Evolutionary conservation across 2,888 invertebrate genomes (phyloP).

Genomic region (Nudaria mundana): DNA sequence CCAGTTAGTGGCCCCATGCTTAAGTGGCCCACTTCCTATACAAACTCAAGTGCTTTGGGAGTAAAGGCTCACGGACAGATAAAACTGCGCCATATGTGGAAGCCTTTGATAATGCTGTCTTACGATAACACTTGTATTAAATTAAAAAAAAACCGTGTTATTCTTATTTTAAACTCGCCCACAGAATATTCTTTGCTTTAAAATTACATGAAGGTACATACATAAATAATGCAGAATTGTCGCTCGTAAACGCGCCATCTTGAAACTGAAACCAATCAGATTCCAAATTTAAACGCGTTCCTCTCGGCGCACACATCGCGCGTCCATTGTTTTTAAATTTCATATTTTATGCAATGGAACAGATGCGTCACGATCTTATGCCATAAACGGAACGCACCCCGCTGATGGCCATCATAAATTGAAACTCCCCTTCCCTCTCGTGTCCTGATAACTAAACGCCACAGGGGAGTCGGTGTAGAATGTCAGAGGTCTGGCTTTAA

Average conservation of each 20-base stretch:
- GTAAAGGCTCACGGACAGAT: constrained; percentile 12
- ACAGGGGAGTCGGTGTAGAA: constrained; percentile 48
- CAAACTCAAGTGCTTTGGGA: constrained; percentile 23
- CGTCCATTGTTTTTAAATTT: constrained; percentile 58
- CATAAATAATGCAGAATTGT: too few species aligned
- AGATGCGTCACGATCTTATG: constrained; percentile 73
- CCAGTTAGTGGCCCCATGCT: constrained; percentile 15
- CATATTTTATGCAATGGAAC: constrained; percentile 70
- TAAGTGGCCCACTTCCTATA: constrained; percentile 33
- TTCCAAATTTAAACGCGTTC: constrained; percentile 25
- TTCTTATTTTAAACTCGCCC: too few species aligned
- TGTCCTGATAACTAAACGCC: constrained; percentile 41
- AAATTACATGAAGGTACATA: constrained; percentile 4
- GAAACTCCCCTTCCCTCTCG: constrained; percentile 46
- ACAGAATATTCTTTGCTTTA: too few species aligned
- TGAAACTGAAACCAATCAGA: constrained; percentile 17
- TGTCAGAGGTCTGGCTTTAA: constrained; percentile 52
- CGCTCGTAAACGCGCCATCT: constrained; percentile 10
- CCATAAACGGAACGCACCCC: constrained; percentile 68
- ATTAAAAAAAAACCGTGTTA: too few species aligned
- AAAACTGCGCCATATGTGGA: constrained; percentile 19
- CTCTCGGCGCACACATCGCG: constrained; percentile 29
- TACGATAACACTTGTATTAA: not conserved
- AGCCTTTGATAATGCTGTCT: constrained; percentile 7
- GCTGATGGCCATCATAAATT: constrained; percentile 46